Conservation (phyloP, 2,797 vertebrate species). For the Percopsis omiscomaycus region DNA sequence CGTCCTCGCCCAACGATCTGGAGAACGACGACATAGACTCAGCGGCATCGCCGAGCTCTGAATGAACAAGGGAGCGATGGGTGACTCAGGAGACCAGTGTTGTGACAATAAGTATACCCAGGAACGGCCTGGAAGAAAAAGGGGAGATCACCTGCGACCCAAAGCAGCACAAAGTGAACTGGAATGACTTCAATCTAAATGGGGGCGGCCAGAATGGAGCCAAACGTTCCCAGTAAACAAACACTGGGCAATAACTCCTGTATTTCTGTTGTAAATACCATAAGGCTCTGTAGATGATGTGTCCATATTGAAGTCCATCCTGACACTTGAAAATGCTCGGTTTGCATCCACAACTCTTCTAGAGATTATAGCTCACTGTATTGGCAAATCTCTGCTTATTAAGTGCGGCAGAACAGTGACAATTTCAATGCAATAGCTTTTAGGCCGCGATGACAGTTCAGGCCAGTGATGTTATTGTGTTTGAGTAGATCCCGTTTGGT, state of each 20-base stretch:
- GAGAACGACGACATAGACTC: slow-evolving; percentile 91
- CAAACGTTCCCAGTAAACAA: slow-evolving; percentile 40
- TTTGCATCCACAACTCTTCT: slow-evolving; percentile 24
- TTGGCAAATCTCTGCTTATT: slow-evolving; percentile 21
- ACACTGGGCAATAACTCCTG: slow-evolving; percentile 46
- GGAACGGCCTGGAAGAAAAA: not conserved
- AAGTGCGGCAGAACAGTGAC: slow-evolving; percentile 54
- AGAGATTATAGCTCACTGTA: slow-evolving; percentile 23
- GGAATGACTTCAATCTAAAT: slow-evolving; percentile 22
- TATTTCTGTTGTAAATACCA: slow-evolving; percentile 69
- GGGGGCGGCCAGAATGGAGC: slow-evolving; percentile 35
- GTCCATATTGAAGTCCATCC: slow-evolving; percentile 54
- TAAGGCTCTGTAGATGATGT: slow-evolving; percentile 33
- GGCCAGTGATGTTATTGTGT: slow-evolving; percentile 55
- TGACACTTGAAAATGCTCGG: slow-evolving; percentile 39
- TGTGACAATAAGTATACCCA: slow-evolving; percentile 22
- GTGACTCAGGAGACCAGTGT: slow-evolving; percentile 13
- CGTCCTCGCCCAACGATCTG: slow-evolving; percentile 83
- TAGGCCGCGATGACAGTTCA: slow-evolving; percentile 49
- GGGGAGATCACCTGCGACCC: slow-evolving; percentile 36
- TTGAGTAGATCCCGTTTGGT: slow-evolving; percentile 53
- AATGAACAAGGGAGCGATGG: slow-evolving; percentile 65
- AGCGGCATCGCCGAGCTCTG: slow-evolving; percentile 89
- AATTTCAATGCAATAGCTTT: slow-evolving; percentile 33
- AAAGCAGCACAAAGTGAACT: slow-evolving; percentile 29